These are phyloP conservation scores for Stictonetta naevosa DNA, from an alignment of 2,113 vertebrate species.

Conservation along the genomic window DNA sequence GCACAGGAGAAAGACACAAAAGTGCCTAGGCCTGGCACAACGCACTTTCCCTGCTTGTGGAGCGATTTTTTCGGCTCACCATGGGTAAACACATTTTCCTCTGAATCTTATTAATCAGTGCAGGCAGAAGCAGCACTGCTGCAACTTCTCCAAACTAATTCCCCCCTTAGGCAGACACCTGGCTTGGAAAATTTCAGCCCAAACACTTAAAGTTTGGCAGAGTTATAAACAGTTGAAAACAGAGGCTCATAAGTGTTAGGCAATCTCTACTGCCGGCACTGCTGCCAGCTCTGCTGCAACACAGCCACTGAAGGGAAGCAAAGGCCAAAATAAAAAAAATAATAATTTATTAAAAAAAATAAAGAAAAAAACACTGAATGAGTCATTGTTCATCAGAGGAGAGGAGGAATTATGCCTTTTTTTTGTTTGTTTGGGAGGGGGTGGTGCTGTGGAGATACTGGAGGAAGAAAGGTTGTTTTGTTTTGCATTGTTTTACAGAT, in stretches of 20 bases:
- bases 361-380: neutral
- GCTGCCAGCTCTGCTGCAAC: neutral
- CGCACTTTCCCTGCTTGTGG: accelerated
- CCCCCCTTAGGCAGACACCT: neutral
- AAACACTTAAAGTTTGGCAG: neutral
- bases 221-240: neutral
- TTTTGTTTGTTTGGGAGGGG: conserved; percentile 1
- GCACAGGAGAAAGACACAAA: neutral
- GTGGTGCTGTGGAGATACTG: neutral
- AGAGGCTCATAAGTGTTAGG: neutral
- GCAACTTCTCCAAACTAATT: neutral
- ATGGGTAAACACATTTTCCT: neutral
- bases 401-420: neutral
- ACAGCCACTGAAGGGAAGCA: neutral
- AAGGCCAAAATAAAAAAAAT: neutral
- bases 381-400: neutral
- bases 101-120: neutral
- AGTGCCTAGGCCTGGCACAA: accelerated
- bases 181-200: neutral
- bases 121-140: neutral
- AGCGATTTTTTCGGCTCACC: neutral
- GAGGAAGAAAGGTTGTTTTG: conserved; percentile 32
- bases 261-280: accelerated
- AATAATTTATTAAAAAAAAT: neutral
- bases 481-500: conserved; percentile 45